A percentile compares a stretch with the other conserved stretches of the same genome.
Evolutionary conservation across 2,113 vertebrate genomes (phyloP).

Genomic region (Chaetops frenatus): DNA sequence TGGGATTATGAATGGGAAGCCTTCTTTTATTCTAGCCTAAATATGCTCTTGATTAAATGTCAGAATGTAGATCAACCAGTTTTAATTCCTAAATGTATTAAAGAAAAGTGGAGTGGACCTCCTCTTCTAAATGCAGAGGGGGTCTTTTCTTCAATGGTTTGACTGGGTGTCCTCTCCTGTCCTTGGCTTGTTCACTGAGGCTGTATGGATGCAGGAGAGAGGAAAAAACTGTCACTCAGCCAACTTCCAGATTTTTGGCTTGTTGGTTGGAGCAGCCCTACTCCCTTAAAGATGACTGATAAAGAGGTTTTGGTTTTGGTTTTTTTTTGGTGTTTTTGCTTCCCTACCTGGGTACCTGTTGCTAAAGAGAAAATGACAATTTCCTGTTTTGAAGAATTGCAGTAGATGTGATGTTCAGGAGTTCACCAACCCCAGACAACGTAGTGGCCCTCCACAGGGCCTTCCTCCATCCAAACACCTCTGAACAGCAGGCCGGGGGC

Average conservation of each 20-base stretch:
- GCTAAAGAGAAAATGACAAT: not conserved
- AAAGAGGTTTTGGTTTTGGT: accelerated
- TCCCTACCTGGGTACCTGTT: not conserved
- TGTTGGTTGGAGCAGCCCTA: not conserved
- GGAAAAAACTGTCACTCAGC: not conserved
- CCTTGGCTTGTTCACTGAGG: not conserved
- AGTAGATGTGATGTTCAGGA: not conserved
- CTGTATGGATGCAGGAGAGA: not conserved
- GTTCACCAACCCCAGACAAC: not conserved
- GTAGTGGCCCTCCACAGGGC: accelerated
- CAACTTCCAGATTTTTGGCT: not conserved
- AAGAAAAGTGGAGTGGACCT: not conserved
- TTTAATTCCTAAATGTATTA: not conserved
- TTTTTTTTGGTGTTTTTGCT: not conserved
- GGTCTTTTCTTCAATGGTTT: not conserved
- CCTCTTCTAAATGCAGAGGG: not conserved
- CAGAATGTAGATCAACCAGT: not conserved
- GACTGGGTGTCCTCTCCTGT: not conserved
- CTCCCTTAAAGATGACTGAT: not conserved
- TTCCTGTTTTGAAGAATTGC: not conserved
- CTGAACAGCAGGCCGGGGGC: not conserved
- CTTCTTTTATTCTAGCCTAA: not conserved
- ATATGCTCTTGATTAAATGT: constrained; percentile 5
- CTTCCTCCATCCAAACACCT: not conserved
- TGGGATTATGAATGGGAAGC: not conserved